Conservation (phyloP, 2,888 invertebrate species). For the Acleris emargana region DNA sequence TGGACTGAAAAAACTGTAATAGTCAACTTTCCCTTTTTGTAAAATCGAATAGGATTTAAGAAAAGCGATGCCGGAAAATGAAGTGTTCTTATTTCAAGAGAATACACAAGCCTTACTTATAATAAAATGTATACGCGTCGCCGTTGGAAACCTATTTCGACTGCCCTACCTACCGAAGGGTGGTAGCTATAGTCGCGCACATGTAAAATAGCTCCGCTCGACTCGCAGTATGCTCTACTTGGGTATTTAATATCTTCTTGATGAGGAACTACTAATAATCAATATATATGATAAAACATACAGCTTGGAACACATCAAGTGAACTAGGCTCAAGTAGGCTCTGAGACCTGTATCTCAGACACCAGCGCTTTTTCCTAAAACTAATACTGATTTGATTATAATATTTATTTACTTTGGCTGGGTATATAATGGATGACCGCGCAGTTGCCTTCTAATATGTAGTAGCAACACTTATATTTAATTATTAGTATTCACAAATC, state of each 20-base stretch:
- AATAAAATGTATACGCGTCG: slow-evolving; percentile 77
- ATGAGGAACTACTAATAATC: not conserved
- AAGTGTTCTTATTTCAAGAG: slow-evolving; percentile 52
- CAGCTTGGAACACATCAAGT: too few relatives aligned
- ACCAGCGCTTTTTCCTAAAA: too few relatives aligned
- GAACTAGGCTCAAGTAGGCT: too few relatives aligned
- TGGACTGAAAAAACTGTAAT: too few relatives aligned
- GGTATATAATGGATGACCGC: too few relatives aligned
- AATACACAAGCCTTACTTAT: slow-evolving; percentile 60
- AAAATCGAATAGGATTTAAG: slow-evolving; percentile 50
- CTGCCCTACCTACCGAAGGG: slow-evolving; percentile 74
- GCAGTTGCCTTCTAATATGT: too few relatives aligned
- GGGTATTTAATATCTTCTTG: not conserved
- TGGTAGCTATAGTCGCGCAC: slow-evolving; percentile 79
- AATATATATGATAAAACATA: too few relatives aligned
- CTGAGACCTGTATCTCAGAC: too few relatives aligned
- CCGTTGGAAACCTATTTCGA: slow-evolving; percentile 76
- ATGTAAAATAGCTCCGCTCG: slow-evolving; percentile 77
- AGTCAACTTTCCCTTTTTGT: not conserved
- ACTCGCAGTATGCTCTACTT: slow-evolving; percentile 65
- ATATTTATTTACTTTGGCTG: too few relatives aligned
- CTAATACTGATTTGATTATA: too few relatives aligned
- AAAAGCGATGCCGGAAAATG: slow-evolving; percentile 54
- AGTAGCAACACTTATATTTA: too few relatives aligned
- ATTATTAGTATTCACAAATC: too few relatives aligned